Conservation (phyloP, 1,140 invertebrate genomes). For the Chymomyza costata region DNA sequence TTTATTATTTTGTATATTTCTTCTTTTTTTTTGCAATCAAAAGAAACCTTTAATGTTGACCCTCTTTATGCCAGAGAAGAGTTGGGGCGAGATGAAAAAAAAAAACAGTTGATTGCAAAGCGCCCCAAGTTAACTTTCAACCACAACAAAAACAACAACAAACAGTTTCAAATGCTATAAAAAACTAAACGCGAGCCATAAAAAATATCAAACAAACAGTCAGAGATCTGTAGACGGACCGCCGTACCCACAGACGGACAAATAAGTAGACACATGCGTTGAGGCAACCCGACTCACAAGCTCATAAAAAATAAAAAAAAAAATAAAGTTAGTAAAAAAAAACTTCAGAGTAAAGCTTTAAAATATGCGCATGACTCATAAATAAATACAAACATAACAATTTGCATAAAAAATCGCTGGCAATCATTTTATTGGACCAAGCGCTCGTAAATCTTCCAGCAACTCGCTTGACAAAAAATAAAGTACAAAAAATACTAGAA, state of each 20-base stretch:
- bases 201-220: constrained; percentile 23
- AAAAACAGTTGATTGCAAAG: no score
- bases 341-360: neutral
- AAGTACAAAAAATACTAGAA: constrained; percentile 1
- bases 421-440: constrained; percentile 74
- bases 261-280: no score
- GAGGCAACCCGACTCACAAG: constrained; percentile 29
- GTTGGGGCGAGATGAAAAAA: neutral
- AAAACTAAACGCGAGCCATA: constrained; percentile 37
- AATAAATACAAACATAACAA: constrained; percentile 45
- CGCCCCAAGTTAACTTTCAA: constrained; percentile 47
- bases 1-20: no score
- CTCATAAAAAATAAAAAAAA: constrained; percentile 46
- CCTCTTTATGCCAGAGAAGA: neutral
- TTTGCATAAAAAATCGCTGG: constrained; percentile 74
- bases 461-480: constrained; percentile 34
- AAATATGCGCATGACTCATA: constrained; percentile 53
- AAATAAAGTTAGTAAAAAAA: constrained; percentile 9
- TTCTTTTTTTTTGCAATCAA: constrained; percentile 11
- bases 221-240: no score
- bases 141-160: constrained; percentile 34
- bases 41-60: constrained; percentile 32
- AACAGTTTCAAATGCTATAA: constrained; percentile 27
- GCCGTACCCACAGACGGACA: no score
- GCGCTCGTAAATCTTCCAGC: constrained; percentile 66